Evolutionary conservation across 1,140 invertebrate species (phyloP).

Genomic region (Zaprionus taronus): DNA sequence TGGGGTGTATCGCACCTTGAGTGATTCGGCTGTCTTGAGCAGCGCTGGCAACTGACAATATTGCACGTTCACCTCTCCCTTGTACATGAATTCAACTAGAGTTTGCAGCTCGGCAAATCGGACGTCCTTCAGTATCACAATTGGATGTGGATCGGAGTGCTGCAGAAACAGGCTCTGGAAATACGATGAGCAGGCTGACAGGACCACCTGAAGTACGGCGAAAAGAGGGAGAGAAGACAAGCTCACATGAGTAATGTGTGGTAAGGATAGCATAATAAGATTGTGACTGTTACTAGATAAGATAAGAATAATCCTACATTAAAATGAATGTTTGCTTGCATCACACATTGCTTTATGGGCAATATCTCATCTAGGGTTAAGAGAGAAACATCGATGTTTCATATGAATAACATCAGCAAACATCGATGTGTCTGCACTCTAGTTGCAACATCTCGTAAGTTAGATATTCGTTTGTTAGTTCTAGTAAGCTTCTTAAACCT

Average conservation of each 20-base stretch:
- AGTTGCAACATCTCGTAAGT: too few species aligned
- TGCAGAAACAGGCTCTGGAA: slow-evolving; percentile 95
- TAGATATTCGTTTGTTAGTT: too few species aligned
- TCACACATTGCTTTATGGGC: too few species aligned
- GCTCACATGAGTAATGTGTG: neutral
- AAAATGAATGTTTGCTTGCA: too few species aligned
- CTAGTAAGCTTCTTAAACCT: too few species aligned
- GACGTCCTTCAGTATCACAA: slow-evolving; percentile 97
- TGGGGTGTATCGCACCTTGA: slow-evolving; percentile 87
- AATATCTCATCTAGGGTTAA: too few species aligned
- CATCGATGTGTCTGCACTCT: too few species aligned
- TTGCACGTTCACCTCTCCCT: slow-evolving; percentile 97
- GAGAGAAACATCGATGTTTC: too few species aligned
- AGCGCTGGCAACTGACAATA: slow-evolving; percentile 95
- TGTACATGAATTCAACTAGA: slow-evolving; percentile 98
- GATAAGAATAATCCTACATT: too few species aligned
- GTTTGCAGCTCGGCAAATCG: slow-evolving; percentile 94
- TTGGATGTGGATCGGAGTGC: slow-evolving; percentile 95
- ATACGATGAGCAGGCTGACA: slow-evolving; percentile 97
- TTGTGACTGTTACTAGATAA: too few species aligned
- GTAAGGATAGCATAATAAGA: too few species aligned
- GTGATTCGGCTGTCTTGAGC: slow-evolving; percentile 96
- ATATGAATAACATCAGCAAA: too few species aligned
- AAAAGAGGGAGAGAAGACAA: neutral
- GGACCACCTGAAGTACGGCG: slow-evolving; percentile 87